Percentiles rank a stretch among this genome's conserved stretches.
phyloP scores from a whole-genome alignment of 2,797 vertebrate genomes.

The Tapera naevia region DNA sequence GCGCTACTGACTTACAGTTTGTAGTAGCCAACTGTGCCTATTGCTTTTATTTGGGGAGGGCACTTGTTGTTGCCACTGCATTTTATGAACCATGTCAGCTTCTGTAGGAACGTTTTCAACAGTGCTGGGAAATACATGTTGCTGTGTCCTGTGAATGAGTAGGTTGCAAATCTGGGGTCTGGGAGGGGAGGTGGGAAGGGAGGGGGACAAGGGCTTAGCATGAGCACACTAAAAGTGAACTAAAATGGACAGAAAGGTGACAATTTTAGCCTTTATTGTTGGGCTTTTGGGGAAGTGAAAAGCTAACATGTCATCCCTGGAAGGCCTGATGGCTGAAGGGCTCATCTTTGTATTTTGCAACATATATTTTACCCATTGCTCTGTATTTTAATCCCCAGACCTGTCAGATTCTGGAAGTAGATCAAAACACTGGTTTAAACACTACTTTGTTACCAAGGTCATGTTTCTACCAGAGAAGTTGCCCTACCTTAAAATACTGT shows the following conservation, averaged over 20 bases:
- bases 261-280: slow-evolving; percentile 61
- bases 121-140: slow-evolving; percentile 23
- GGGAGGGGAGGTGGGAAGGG: slow-evolving; percentile 39
- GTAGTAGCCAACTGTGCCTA: slow-evolving; percentile 81
- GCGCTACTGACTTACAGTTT: slow-evolving; percentile 71
- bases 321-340: slow-evolving; percentile 67
- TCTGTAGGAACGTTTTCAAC: slow-evolving; percentile 54
- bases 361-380: slow-evolving; percentile 41
- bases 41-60: slow-evolving; percentile 71
- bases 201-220: background rate
- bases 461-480: slow-evolving; percentile 60
- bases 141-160: slow-evolving; percentile 52
- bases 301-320: slow-evolving; percentile 51
- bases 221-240: slow-evolving; percentile 37
- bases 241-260: slow-evolving; percentile 52
- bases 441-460: slow-evolving; percentile 60
- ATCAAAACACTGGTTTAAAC: slow-evolving; percentile 50
- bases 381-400: slow-evolving; percentile 56
- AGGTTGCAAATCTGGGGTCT: slow-evolving; percentile 6
- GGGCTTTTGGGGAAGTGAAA: slow-evolving; percentile 55
- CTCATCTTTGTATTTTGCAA: slow-evolving; percentile 58
- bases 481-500: background rate
- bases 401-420: slow-evolving; percentile 35
- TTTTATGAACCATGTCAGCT: slow-evolving; percentile 61
- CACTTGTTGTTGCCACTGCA: slow-evolving; percentile 70